Conservation (phyloP, 2,797 vertebrate species). For the Spinus olivaceus region DNA sequence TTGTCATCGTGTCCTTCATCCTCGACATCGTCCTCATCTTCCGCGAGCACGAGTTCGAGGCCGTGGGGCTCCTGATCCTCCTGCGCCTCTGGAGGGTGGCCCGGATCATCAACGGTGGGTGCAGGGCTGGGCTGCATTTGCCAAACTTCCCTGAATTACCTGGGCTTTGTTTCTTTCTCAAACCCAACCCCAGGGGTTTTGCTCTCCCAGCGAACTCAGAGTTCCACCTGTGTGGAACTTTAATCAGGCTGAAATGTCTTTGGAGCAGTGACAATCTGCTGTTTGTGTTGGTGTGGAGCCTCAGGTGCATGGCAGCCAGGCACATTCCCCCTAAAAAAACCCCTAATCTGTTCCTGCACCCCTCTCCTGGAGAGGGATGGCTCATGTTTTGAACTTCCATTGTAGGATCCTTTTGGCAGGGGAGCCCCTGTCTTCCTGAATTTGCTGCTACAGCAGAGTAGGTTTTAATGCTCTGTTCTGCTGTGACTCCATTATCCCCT, state of each 20-base stretch:
- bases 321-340: neutral
- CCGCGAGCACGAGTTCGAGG: conserved; percentile 84
- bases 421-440: neutral
- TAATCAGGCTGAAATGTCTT: neutral
- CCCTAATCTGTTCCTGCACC: neutral
- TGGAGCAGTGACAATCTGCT: neutral
- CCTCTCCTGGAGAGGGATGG: neutral
- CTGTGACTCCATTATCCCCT: neutral
- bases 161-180: neutral
- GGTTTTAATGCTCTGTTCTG: neutral
- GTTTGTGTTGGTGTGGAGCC: neutral
- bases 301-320: neutral
- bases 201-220: rapidly evolving
- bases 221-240: rapidly evolving
- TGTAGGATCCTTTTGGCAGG: neutral
- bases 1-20: conserved; percentile 89
- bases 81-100: conserved; percentile 95
- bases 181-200: neutral
- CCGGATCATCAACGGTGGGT: conserved; percentile 90
- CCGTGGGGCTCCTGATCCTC: conserved; percentile 88
- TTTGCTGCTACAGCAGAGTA: neutral
- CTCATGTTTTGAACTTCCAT: rapidly evolving
- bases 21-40: conserved; percentile 86
- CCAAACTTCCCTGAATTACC: neutral
- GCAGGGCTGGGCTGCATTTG: rapidly evolving